phyloP scores from a whole-genome alignment of 2,113 vertebrate genomes.

The Ploceus nigricollis region DNA sequence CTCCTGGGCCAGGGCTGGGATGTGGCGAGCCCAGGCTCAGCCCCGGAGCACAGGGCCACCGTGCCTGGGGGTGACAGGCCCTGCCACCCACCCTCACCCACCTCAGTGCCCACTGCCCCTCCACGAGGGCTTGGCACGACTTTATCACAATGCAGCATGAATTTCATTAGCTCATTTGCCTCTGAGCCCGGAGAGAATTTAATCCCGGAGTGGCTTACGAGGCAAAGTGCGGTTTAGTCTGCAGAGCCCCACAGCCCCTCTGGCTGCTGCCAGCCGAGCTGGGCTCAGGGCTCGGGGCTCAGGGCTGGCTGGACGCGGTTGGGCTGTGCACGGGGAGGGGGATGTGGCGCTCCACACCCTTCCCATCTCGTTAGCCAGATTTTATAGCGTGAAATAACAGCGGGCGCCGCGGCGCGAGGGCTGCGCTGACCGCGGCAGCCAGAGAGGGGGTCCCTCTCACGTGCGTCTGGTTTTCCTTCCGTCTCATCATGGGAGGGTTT shows the following conservation, averaged over 20 bases:
- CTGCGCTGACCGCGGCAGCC: not conserved
- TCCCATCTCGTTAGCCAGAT: not conserved
- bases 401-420: rapidly evolving
- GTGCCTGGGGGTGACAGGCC: not conserved
- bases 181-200: constrained; percentile 38
- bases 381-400: not conserved
- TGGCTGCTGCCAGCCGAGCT: not conserved
- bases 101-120: not conserved
- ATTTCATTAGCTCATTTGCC: constrained; percentile 51
- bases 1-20: not conserved
- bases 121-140: not conserved
- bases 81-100: not conserved
- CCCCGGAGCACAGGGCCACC: not conserved
- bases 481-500: not conserved
- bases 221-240: not conserved
- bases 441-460: not conserved
- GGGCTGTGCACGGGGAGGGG: not conserved
- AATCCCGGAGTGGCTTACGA: not conserved
- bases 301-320: not conserved
- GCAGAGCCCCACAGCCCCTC: constrained; percentile 22
- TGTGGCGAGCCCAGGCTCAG: rapidly evolving
- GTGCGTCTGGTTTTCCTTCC: rapidly evolving
- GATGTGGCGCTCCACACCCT: not conserved
- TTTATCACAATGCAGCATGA: not conserved
- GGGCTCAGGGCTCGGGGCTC: not conserved